These are phyloP conservation scores for Novumbra hubbsi DNA, from an alignment of 2,797 vertebrate genomes.

Conservation along the genomic window DNA sequence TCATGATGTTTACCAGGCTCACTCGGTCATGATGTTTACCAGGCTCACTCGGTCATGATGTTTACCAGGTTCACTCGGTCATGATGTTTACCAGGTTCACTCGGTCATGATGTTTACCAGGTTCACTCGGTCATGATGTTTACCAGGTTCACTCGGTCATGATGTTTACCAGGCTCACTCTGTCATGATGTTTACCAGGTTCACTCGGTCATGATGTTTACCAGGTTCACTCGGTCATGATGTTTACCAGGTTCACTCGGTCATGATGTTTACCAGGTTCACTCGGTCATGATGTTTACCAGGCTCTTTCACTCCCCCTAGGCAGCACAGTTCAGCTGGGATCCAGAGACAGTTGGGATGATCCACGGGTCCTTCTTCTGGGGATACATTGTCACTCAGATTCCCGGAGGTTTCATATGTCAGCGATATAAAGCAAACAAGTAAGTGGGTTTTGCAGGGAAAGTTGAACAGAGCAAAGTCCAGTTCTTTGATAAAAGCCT, in stretches of 20 bases:
- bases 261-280: neutral
- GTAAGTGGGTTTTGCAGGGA: slow-evolving; percentile 40
- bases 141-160: neutral
- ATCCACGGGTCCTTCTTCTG: slow-evolving; percentile 95
- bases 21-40: neutral
- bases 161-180: neutral
- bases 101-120: neutral
- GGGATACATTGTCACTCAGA: slow-evolving; percentile 95
- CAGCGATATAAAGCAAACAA: slow-evolving; percentile 48
- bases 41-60: neutral
- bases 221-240: neutral
- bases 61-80: neutral
- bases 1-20: neutral
- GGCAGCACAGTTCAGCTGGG: slow-evolving; percentile 91
- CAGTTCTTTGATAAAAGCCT: no score
- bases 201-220: neutral
- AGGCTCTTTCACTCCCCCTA: slow-evolving; percentile 40
- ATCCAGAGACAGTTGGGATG: slow-evolving; percentile 93
- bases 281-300: neutral
- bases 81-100: neutral
- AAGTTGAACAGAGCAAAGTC: no score
- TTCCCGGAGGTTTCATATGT: slow-evolving; percentile 92
- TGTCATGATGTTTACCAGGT: neutral
- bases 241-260: neutral
- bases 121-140: neutral